Evolutionary conservation across 2,888 invertebrate species (phyloP), one percentile per base, ranked within the genome.

Genomic region (Nomada hirtipes): DNA sequence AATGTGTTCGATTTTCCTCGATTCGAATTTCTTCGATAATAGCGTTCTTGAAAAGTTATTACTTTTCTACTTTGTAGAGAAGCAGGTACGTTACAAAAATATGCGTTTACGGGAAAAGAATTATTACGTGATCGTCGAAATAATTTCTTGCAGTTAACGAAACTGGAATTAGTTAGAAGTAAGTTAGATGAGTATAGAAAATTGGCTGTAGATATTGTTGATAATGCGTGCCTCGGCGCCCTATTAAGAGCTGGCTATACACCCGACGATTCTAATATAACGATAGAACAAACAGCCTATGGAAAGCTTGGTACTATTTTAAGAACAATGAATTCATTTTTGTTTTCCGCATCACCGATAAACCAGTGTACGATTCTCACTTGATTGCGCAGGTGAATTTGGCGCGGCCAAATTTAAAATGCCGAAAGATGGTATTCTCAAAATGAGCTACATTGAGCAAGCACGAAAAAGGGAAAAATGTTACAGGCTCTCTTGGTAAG

Each of bases 371-470:
- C 15, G 29, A 71, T 11, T 11, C 61, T 47, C 7, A n/a, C 13
- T 18, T 36, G 18, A 53, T 57, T 61, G 47, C 2, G 4, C 55
- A 89, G 88, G 90, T 47, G 80, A 87, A 68, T 89, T 88, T 47
- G 75, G 86, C 20, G 87, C 86, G 4, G 87, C 84, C 0, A 91
- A 90, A 76, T 88, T 90, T 57, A 87, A 89, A 65, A 88, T 91
- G 85, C 91, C 91, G 4, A 91, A 88, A 67, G 90, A 92, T 18
- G 89, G 89, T n/a, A 75, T 90, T 71, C 86, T 92, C 0, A 97
- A 97, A 86, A 97, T 97, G 96, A 97, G 97, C 4, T 98, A 98
- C 91, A 97, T 97, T 67, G 97, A 98, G 90, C 97, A 98, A 90
- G 97, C 97, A 0, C 96, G 96, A 89, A 98, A 98, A 91, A 95